A percentile compares a stretch with the other conserved stretches of the same genome.
phyloP scores from a whole-genome alignment of 2,797 vertebrate species.

The Tenualosa ilisha region DNA sequence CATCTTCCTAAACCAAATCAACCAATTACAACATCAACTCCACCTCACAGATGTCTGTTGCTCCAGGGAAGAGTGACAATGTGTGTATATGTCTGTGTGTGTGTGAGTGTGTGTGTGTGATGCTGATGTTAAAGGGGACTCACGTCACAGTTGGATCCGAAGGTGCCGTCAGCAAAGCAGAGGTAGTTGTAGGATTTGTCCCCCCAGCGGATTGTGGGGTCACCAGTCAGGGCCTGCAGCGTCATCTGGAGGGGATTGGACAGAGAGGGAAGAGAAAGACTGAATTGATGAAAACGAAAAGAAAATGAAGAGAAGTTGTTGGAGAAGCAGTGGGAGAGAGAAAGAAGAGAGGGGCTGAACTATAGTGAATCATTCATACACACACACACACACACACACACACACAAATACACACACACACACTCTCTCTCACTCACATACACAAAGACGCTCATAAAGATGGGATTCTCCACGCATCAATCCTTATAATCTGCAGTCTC shows the following conservation, averaged over 20 bases:
- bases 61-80: neutral
- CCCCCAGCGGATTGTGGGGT: conserved; percentile 90
- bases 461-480: no score
- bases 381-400: neutral
- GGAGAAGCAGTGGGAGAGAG: neutral
- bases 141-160: conserved; percentile 87
- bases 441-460: no score
- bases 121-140: conserved; percentile 61
- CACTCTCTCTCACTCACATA: neutral
- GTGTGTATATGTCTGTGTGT: neutral
- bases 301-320: neutral
- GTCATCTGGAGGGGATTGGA: conserved; percentile 68
- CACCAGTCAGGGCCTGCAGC: conserved; percentile 71
- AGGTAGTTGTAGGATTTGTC: conserved; percentile 92
- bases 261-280: neutral
- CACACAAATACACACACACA: neutral
- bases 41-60: no score
- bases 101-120: neutral
- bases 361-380: no score
- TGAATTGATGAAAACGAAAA: neutral
- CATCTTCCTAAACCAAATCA: no score
- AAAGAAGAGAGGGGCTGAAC: no score
- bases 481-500: no score
- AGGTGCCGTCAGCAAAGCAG: conserved; percentile 83
- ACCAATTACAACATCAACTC: no score